Percentiles rank a stretch among this genome's conserved stretches.
These are phyloP conservation scores for Vultur gryphus DNA, from an alignment of 2,797 vertebrate genomes.

Conservation along the genomic window DNA sequence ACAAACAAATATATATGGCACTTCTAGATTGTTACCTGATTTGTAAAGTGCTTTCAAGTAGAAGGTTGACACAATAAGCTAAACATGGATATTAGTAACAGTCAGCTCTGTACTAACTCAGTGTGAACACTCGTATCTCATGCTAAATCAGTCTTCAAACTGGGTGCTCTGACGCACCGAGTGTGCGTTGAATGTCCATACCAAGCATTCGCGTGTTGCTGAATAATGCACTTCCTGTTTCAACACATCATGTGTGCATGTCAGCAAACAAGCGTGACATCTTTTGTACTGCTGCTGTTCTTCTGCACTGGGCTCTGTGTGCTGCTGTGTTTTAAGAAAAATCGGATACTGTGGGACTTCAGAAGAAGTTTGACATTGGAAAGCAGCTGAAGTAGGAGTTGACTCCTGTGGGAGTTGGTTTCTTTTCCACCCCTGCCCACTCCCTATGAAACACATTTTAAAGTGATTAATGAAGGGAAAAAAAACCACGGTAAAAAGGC, in stretches of 20 bases:
- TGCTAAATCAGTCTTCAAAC: fast-evolving
- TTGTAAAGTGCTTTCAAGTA: neutral
- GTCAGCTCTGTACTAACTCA: neutral
- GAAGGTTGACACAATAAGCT: neutral
- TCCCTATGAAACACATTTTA: neutral
- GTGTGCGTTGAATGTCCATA: neutral
- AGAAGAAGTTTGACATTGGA: neutral
- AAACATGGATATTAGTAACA: neutral
- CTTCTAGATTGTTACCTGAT: neutral
- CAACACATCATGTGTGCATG: neutral
- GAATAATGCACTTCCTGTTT: conserved; percentile 29
- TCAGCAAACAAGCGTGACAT: neutral
- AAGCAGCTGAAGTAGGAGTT: neutral
- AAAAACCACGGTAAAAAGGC: neutral
- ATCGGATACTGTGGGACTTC: neutral
- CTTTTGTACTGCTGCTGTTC: neutral
- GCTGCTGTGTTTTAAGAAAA: neutral
- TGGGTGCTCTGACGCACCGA: neutral
- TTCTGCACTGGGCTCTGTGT: neutral
- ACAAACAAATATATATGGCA: fast-evolving
- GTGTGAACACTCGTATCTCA: fast-evolving
- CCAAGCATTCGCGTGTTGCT: neutral
- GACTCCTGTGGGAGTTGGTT: neutral
- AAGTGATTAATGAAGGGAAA: neutral
- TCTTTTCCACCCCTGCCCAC: neutral